These are phyloP conservation scores for Aleiodes alternator DNA, from an alignment of 2,888 invertebrate species.

Conservation along the genomic window DNA sequence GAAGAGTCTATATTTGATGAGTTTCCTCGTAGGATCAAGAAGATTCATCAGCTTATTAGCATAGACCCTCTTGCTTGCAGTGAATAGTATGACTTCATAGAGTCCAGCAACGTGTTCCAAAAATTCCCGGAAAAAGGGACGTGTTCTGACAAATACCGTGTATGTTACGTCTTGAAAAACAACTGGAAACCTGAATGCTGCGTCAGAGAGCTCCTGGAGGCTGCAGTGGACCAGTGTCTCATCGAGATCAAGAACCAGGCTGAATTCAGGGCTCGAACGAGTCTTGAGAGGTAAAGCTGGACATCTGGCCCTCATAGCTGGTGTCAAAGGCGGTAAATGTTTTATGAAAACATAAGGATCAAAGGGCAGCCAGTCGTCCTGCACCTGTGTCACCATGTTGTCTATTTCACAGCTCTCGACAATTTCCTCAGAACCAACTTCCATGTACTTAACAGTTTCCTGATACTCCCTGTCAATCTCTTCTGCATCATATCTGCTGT, in stretches of 20 bases:
- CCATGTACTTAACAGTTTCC: slow-evolving; percentile 68
- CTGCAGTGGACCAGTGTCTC: slow-evolving; percentile 98
- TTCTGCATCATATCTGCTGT: slow-evolving; percentile 63
- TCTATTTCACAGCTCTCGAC: slow-evolving; percentile 72
- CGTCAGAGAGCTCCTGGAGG: slow-evolving; percentile 92
- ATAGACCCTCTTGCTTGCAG: slow-evolving; percentile 96
- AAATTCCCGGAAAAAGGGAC: slow-evolving; percentile 95
- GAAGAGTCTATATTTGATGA: slow-evolving; percentile 95
- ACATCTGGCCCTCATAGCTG: slow-evolving; percentile 84
- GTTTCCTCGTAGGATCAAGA: slow-evolving; percentile 90
- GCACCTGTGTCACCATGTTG: slow-evolving; percentile 74
- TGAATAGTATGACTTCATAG: slow-evolving; percentile 96
- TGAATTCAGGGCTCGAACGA: slow-evolving; percentile 93
- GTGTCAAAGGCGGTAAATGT: slow-evolving; percentile 88
- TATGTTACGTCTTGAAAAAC: slow-evolving; percentile 94
- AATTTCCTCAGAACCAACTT: slow-evolving; percentile 72
- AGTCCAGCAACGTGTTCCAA: slow-evolving; percentile 89
- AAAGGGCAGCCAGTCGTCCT: slow-evolving; percentile 86
- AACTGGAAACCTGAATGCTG: slow-evolving; percentile 95
- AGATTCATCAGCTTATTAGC: slow-evolving; percentile 95
- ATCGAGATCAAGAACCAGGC: slow-evolving; percentile 85
- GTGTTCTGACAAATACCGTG: slow-evolving; percentile 89
- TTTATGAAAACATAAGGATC: slow-evolving; percentile 95
- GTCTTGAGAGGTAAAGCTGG: slow-evolving; percentile 95
- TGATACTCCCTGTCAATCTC: slow-evolving; percentile 67